A percentile compares a stretch with the other conserved stretches of the same genome.
Conservation (phyloP, 2,888 invertebrate species). For the Ischnura elegans region DNA sequence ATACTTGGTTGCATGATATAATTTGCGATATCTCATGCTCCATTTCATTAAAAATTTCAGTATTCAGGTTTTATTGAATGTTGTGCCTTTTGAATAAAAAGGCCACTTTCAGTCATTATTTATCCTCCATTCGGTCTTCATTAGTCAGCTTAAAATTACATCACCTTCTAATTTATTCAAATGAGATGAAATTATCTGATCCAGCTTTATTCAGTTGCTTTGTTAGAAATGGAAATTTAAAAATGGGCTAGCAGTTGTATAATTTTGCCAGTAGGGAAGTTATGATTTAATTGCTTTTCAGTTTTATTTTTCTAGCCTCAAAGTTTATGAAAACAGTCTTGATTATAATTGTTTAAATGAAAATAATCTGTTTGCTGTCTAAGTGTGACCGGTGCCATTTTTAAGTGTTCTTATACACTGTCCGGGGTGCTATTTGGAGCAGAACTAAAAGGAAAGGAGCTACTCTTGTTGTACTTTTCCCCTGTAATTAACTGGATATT, state of each 20-base stretch:
- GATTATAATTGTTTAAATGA: not conserved
- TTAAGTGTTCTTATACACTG: conserved; percentile 19
- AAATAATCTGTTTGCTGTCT: not conserved
- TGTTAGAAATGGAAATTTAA: not conserved
- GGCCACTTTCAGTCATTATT: not conserved
- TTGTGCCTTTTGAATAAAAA: not conserved
- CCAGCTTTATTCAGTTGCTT: not conserved
- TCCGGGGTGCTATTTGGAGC: conserved; percentile 52
- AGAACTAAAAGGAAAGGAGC: conserved; percentile 14
- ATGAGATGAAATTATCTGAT: not conserved
- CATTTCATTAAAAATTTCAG: not conserved
- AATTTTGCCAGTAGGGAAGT: not conserved
- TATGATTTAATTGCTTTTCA: not conserved
- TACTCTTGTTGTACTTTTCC: conserved; percentile 42
- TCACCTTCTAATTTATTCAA: not conserved
- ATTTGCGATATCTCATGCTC: not conserved
- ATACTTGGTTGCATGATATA: not conserved
- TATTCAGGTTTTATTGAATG: not conserved
- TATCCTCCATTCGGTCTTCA: not conserved
- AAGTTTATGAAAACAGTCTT: not conserved
- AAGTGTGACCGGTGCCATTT: conserved; percentile 28
- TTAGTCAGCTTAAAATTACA: not conserved
- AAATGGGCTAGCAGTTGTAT: not conserved
- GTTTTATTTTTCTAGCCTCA: not conserved
- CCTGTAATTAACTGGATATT: not conserved